Conservation (phyloP, 2,888 invertebrate species). For the Ophonus ardosiacus region DNA sequence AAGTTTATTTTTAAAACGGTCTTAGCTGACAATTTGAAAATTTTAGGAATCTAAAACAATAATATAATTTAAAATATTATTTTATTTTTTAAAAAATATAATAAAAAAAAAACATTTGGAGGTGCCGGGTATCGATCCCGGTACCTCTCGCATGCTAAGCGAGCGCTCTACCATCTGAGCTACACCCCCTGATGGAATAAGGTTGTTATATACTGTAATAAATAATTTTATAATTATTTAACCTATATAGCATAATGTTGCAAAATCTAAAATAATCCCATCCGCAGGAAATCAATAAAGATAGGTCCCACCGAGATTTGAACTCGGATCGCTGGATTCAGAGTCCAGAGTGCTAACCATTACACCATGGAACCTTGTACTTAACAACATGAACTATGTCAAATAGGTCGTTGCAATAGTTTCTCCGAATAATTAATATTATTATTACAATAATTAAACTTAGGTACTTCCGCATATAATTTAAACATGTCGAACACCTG, state of each 20-base stretch:
- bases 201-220: neutral
- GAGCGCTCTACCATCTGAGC: slow-evolving; percentile 79
- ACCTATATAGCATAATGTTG: neutral
- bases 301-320: slow-evolving; percentile 80
- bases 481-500: neutral
- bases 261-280: neutral
- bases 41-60: too few relatives aligned
- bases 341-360: slow-evolving; percentile 83
- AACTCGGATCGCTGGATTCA: slow-evolving; percentile 82
- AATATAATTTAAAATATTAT: too few relatives aligned
- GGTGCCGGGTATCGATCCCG: slow-evolving; percentile 78
- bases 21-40: too few relatives aligned
- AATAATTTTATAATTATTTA: neutral
- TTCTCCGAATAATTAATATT: neutral
- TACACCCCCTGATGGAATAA: slow-evolving; percentile 72
- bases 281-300: slow-evolving; percentile 13
- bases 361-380: slow-evolving; percentile 79
- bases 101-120: slow-evolving; percentile 68
- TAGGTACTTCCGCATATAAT: neutral
- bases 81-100: neutral
- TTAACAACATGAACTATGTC: neutral
- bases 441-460: neutral
- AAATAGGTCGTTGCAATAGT: neutral
- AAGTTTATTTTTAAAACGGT: too few relatives aligned
- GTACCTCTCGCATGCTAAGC: slow-evolving; percentile 80